Percentiles rank a stretch among this genome's conserved stretches.
Conservation (phyloP, 2,888 invertebrate genomes). For the Nasonia oneida region DNA sequence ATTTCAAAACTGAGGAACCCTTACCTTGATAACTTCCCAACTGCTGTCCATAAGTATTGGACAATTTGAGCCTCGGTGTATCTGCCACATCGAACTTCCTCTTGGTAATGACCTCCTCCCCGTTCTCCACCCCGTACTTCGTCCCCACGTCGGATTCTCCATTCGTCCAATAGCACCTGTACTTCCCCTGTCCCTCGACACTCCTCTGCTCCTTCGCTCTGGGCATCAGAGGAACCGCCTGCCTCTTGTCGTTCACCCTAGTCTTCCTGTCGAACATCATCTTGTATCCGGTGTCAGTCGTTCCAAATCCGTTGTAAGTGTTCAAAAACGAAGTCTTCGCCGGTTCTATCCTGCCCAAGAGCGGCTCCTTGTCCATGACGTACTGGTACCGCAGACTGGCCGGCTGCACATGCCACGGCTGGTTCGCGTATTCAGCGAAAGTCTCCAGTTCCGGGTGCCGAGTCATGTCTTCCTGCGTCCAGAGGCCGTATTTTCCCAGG, state of each 20-base stretch:
- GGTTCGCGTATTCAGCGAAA: constrained; percentile 44
- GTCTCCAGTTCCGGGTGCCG: constrained; percentile 37
- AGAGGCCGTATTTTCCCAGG: constrained; percentile 61
- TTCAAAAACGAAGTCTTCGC: constrained; percentile 20
- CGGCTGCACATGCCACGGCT: constrained; percentile 32
- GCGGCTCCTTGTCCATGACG: constrained; percentile 22
- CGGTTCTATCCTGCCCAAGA: background rate
- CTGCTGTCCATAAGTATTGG: background rate
- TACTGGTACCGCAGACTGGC: constrained; percentile 41
- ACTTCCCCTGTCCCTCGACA: constrained; percentile 34
- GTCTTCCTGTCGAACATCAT: constrained; percentile 29
- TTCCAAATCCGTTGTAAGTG: constrained; percentile 16
- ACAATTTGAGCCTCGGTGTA: background rate
- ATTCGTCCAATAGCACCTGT: constrained; percentile 56
- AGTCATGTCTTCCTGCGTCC: constrained; percentile 51
- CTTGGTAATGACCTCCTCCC: background rate
- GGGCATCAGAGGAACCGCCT: background rate
- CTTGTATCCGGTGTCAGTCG: background rate
- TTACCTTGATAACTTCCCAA: constrained; percentile 8
- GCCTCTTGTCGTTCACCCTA: constrained; percentile 25
- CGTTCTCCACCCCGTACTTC: background rate
- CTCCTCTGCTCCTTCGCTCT: constrained; percentile 14
- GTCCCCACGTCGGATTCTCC: background rate
- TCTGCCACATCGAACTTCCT: constrained; percentile 33
- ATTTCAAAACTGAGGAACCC: too few species aligned